Base-by-base conservation (phyloP, 2,113 vertebrate species). In the Odocoileus virginianus region DNA sequence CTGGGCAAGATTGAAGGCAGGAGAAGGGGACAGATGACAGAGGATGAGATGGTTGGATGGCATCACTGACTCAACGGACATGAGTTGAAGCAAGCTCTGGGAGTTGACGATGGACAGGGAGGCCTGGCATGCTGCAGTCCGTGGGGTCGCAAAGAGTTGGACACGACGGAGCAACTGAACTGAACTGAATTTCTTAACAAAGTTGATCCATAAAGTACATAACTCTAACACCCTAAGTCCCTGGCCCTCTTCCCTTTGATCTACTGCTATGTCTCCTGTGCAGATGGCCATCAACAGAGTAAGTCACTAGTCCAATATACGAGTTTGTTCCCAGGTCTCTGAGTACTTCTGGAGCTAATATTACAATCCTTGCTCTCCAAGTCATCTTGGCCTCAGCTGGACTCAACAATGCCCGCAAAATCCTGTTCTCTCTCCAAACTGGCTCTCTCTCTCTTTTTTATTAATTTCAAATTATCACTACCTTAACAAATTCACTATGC, bases 121-220 rank as follows among this genome's bases (percentile, higher is more conserved):
- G 12, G n/a, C 5, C 36, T 74, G n/a, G 67, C 1, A 0, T 74
- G 67, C 67, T 40, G 67, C 67, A 13, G 11, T 74, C 10, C n/a
- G 12, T 74, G 67, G 36, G n/a, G n/a, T 40, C 5, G 0, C 67
- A 6, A 74, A 74, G 67, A 74, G 19, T 13, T 25, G n/a, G 67
- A 40, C 19, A 74, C 0, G 0, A 74, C 19, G 0, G 0, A 74
- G 19, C 19, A 74, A 23, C 67, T 40, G n/a, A 74, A 74, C n/a
- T 74, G 67, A 74, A 40, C n/a, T 23, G n/a, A 60, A 30, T 52
- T 78, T 8, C 28, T 64, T 82, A 57, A 82, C 28, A 57, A 71
- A 67, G 30, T 67, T 78, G 64, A n/a, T 52, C 14, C 19, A 43
- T 60, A 76, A 76, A 14, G 27, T 85, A 90, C 14, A 21, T 74